A percentile compares a stretch with the other conserved stretches of the same genome.
Evolutionary conservation across 2,888 invertebrate genomes (phyloP).

Genomic region (Drosophila pullipes): DNA sequence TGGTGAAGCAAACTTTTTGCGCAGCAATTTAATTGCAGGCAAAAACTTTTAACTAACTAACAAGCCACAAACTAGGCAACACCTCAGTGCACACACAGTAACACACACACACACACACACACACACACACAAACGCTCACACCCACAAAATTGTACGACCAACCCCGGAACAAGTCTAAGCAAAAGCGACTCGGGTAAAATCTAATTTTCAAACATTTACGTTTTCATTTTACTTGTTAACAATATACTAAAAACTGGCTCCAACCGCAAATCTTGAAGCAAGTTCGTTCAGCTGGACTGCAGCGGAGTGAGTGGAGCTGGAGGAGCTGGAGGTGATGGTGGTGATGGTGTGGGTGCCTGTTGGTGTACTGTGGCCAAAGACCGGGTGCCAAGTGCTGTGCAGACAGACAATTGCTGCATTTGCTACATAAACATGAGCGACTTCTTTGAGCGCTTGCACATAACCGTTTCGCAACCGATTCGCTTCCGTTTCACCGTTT

Average conservation of each 20-base stretch:
- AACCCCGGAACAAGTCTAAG: constrained; percentile 47
- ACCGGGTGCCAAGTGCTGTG: constrained; percentile 19
- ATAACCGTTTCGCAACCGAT: constrained; percentile 37
- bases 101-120: constrained; percentile 22
- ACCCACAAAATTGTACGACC: constrained; percentile 20
- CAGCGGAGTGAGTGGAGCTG: background rate
- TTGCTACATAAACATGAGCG: constrained; percentile 70
- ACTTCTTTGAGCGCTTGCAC: constrained; percentile 45
- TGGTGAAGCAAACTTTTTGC: constrained; percentile 75
- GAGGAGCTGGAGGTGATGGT: background rate
- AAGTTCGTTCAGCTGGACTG: constrained; percentile 22
- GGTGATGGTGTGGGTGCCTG: background rate
- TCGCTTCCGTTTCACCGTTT: constrained; percentile 40
- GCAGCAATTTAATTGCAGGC: constrained; percentile 81
- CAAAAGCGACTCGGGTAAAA: constrained; percentile 73
- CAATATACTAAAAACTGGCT: constrained; percentile 61
- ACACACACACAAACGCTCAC: constrained; percentile 17
- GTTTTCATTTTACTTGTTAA: constrained; percentile 80
- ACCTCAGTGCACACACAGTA: constrained; percentile 71
- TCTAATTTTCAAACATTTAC: constrained; percentile 82
- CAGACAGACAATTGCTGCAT: constrained; percentile 19
- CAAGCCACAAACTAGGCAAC: constrained; percentile 79
- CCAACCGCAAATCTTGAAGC: constrained; percentile 53
- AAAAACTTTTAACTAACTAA: constrained; percentile 81
- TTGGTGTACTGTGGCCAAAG: constrained; percentile 13